Evolutionary conservation across 2,888 invertebrate species (phyloP).

Genomic region (Muschampia plurimacula): DNA sequence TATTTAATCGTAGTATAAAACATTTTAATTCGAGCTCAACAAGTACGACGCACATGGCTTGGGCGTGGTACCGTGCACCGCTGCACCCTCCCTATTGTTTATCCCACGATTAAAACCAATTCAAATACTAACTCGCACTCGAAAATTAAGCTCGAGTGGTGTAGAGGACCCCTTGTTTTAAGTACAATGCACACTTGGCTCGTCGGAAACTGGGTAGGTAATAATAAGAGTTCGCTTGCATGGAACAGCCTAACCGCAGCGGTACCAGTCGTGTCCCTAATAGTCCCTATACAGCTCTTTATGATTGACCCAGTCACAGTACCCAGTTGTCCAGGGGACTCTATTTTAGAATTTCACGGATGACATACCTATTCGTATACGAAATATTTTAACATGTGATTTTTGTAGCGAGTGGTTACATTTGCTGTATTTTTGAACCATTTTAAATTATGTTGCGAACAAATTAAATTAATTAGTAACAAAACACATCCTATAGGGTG

Average conservation of each 20-base stretch:
- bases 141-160: slow-evolving; percentile 82
- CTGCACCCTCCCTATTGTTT: slow-evolving; percentile 79
- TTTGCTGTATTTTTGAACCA: too few relatives aligned
- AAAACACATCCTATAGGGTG: too few relatives aligned
- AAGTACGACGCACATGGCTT: slow-evolving; percentile 64
- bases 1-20: slow-evolving; percentile 38
- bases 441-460: too few relatives aligned
- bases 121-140: slow-evolving; percentile 84
- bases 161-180: slow-evolving; percentile 78
- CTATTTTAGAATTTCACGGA: too few relatives aligned
- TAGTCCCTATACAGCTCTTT: too few relatives aligned
- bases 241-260: slow-evolving; percentile 24
- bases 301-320: too few relatives aligned
- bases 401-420: too few relatives aligned
- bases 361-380: too few relatives aligned
- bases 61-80: slow-evolving; percentile 74
- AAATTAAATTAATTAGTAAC: too few relatives aligned
- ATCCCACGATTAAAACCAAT: slow-evolving; percentile 85
- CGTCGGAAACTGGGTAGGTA: slow-evolving; percentile 56
- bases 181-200: slow-evolving; percentile 74
- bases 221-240: slow-evolving; percentile 40
- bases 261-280: background rate
- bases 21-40: slow-evolving; percentile 35
- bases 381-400: too few relatives aligned
- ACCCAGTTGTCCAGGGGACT: too few relatives aligned